phyloP scores from a whole-genome alignment of 1,140 invertebrate genomes.

The Holotrichia oblita region DNA sequence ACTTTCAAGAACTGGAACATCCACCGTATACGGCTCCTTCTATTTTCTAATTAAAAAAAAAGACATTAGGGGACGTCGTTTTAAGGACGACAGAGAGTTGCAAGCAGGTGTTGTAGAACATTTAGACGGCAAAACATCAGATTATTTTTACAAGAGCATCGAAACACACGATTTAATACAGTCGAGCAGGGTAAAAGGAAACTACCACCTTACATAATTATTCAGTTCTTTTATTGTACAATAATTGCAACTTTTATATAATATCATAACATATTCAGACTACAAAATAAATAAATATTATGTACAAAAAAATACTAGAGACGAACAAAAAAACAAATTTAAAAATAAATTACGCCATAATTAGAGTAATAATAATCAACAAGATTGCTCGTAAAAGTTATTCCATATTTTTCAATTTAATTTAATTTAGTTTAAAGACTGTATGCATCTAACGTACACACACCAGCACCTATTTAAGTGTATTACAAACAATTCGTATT shows the following conservation, averaged over 20 bases:
- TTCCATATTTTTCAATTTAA: not conserved
- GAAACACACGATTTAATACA: too few relatives aligned
- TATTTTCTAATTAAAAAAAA: too few relatives aligned
- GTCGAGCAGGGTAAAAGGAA: not conserved
- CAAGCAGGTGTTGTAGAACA: too few relatives aligned
- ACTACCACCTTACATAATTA: not conserved
- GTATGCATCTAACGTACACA: not conserved
- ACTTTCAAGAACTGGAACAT: too few relatives aligned
- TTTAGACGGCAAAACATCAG: too few relatives aligned
- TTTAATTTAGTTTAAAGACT: not conserved
- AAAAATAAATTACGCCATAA: slow-evolving; percentile 30
- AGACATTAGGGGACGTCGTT: too few relatives aligned
- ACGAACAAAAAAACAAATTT: not conserved
- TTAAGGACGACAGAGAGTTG: too few relatives aligned
- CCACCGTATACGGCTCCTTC: too few relatives aligned
- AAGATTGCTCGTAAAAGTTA: slow-evolving; percentile 11
- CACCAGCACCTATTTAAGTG: slow-evolving; percentile 12
- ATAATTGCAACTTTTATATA: slow-evolving; percentile 7
- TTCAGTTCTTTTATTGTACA: slow-evolving; percentile 37
- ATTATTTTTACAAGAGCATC: too few relatives aligned
- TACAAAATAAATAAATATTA: slow-evolving; percentile 35
- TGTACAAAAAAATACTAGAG: slow-evolving; percentile 15
- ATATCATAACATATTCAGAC: slow-evolving; percentile 27
- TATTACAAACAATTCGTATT: not conserved
- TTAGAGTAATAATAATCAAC: slow-evolving; percentile 7